Conservation (phyloP, 2,888 invertebrate genomes). For the Brachylomia viminalis region DNA sequence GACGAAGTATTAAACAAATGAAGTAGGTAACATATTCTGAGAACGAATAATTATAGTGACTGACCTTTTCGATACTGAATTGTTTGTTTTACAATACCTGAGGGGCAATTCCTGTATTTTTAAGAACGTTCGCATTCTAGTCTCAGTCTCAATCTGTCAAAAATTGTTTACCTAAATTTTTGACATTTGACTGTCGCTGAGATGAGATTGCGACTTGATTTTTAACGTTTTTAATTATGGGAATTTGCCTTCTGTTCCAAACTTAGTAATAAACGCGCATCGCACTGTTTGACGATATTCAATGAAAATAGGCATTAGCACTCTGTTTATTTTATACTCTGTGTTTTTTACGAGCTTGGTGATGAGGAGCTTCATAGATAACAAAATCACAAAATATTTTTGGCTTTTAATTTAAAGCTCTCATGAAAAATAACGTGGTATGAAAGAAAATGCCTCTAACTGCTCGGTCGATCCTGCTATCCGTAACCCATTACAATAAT, state of each 20-base stretch:
- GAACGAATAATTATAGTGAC: background rate
- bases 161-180: no score
- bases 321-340: constrained; percentile 14
- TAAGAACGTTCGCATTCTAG: no score
- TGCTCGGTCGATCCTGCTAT: constrained; percentile 25
- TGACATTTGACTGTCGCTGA: no score
- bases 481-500: constrained; percentile 53
- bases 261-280: background rate
- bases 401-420: background rate
- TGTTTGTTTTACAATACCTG: background rate
- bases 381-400: background rate
- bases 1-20: background rate
- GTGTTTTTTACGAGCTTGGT: background rate
- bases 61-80: background rate
- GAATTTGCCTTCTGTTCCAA: no score
- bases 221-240: no score
- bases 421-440: constrained; percentile 1
- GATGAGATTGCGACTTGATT: no score
- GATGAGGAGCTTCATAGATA: background rate
- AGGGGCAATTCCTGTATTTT: no score
- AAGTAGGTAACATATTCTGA: background rate
- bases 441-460: constrained; percentile 25
- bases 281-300: background rate
- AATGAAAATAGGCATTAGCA: background rate
- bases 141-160: no score